A percentile compares a stretch with the other conserved stretches of the same genome.
These are phyloP conservation scores for Sturmia bella DNA, from an alignment of 2,888 invertebrate species.

Conservation along the genomic window DNA sequence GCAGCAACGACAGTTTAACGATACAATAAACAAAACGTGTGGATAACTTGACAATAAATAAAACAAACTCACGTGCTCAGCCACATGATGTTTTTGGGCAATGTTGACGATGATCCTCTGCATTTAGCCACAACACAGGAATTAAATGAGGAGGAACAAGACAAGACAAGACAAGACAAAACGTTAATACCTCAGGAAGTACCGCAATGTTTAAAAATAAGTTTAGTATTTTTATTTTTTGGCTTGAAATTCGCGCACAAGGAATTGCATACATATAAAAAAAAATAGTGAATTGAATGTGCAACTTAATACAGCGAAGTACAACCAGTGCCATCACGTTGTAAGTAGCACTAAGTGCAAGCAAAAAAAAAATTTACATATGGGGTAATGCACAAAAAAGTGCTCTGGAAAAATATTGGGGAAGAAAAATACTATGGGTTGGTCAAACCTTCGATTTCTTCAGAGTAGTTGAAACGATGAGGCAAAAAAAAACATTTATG, in stretches of 20 bases:
- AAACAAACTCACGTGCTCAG: constrained; percentile 66
- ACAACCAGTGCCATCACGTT: constrained; percentile 28
- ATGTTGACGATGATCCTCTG: constrained; percentile 38
- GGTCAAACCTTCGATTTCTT: no score
- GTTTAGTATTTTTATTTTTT: constrained; percentile 3
- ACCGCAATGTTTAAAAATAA: constrained; percentile 61
- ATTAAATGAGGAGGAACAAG: constrained; percentile 22
- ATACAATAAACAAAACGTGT: constrained; percentile 68
- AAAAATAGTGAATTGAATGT: constrained; percentile 58
- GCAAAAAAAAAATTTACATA: constrained; percentile 16
- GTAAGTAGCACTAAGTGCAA: constrained; percentile 38
- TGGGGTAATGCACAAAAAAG: constrained; percentile 5
- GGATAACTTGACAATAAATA: constrained; percentile 68
- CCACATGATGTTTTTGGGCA: constrained; percentile 52
- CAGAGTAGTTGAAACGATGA: no score
- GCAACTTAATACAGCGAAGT: constrained; percentile 53
- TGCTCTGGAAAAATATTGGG: no score
- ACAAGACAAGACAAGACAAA: constrained; percentile 29
- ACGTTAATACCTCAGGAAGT: constrained; percentile 47
- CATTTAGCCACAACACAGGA: constrained; percentile 19
- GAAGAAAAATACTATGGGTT: no score
- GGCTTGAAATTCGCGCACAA: constrained; percentile 13
- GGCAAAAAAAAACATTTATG: no score
- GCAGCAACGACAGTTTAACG: constrained; percentile 69
- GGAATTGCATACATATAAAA: constrained; percentile 16